Conservation (phyloP, 1,140 invertebrate genomes). For the Ganaspis sp. region DNA sequence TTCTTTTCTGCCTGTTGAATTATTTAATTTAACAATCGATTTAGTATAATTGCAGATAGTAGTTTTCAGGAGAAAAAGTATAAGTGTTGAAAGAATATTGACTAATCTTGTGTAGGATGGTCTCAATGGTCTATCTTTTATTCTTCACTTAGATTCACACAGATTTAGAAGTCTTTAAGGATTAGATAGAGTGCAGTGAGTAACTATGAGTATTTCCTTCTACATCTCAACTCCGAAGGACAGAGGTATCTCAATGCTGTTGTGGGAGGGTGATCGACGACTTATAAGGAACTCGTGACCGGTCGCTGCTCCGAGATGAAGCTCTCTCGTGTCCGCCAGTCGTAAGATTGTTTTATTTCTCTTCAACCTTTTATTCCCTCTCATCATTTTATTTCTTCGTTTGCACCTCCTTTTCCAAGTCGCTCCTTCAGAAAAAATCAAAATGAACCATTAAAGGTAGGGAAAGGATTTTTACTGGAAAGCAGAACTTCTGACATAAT, state of each 20-base stretch:
- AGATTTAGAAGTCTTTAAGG: conserved; percentile 9
- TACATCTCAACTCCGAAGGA: neutral
- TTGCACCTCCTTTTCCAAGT: conserved; percentile 11
- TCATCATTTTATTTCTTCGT: conserved; percentile 28
- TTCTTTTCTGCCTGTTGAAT: too few relatives aligned
- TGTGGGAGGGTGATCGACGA: conserved; percentile 32
- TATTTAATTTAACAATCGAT: too few relatives aligned
- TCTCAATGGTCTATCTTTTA: neutral
- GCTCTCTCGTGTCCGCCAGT: conserved; percentile 39
- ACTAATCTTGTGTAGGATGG: neutral
- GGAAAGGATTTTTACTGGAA: neutral
- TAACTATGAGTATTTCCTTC: neutral
- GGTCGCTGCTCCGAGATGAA: conserved; percentile 38
- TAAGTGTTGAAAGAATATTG: neutral
- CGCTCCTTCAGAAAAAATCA: neutral
- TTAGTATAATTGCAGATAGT: too few relatives aligned
- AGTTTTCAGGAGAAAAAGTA: neutral
- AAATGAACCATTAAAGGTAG: neutral
- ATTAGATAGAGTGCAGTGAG: neutral
- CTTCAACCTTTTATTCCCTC: conserved; percentile 7
- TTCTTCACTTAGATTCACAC: neutral
- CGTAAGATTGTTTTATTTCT: conserved; percentile 41
- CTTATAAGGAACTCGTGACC: conserved; percentile 36
- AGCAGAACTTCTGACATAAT: neutral
- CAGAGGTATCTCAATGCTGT: neutral